Evolutionary conservation across 1,140 invertebrate species (phyloP).

Genomic region (Caerostris darwini): DNA sequence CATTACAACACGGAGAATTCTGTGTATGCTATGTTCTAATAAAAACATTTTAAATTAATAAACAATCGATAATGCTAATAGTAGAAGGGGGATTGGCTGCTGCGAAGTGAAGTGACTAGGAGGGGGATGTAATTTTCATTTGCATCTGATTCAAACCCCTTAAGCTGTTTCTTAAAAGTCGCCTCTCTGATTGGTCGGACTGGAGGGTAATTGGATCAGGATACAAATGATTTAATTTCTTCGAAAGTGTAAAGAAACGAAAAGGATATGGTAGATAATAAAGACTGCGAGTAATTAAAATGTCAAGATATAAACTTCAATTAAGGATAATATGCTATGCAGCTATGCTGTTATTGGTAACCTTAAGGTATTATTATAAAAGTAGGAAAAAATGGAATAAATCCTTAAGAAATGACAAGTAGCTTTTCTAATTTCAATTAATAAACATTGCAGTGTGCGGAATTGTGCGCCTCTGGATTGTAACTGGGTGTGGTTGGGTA

Average conservation of each 20-base stretch:
- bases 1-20: not conserved
- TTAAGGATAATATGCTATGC: too few species aligned
- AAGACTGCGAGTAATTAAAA: too few species aligned
- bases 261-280: not conserved
- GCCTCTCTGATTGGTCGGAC: not conserved
- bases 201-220: constrained; percentile 46
- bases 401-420: too few species aligned
- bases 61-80: constrained; percentile 52
- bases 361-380: too few species aligned
- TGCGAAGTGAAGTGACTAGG: not conserved
- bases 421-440: too few species aligned
- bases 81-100: not conserved
- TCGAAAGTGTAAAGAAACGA: not conserved
- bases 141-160: not conserved
- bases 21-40: not conserved
- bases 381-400: too few species aligned
- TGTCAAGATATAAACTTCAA: too few species aligned
- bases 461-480: too few species aligned
- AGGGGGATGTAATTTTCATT: constrained; percentile 3
- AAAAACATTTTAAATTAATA: constrained; percentile 32
- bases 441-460: too few species aligned
- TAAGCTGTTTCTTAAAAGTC: not conserved
- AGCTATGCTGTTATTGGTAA: too few species aligned
- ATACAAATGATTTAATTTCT: not conserved
- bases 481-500: too few species aligned